Base-by-base conservation (phyloP, 2,888 invertebrate genomes). In the Cylloceria caligata region DNA sequence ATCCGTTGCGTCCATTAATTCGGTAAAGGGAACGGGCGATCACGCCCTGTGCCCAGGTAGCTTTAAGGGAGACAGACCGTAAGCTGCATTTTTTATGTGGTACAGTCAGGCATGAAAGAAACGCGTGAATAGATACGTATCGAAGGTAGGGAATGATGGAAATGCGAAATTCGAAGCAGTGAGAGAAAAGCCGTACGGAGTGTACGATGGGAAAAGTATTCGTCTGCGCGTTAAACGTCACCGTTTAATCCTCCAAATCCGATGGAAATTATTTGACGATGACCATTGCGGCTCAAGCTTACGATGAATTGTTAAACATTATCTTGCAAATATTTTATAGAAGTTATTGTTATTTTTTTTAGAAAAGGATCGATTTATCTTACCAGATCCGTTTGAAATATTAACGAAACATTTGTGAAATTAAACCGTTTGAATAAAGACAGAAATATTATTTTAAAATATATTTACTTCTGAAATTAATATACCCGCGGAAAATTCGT, bases 191-290 rank as follows among this genome's bases (percentile, higher is more conserved):
- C n/a, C 4, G 5, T 16, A 30, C 4, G 16, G 7, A 16, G 7
- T n/a, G n/a, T 30, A 57, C 16, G 13, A 30, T 16, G 5, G 30
- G 57, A 55, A 1, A 27, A 0, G n/a, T n/a, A 27, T 57, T 16
- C 16, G 34, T 57, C 27, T 34, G 34, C 16, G 30, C n/a, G 57
- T 57, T n/a, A 57, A 57, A 57, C 57, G 34, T 16, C 34, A 16
- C 34, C 34, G 9, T 30, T 57, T 57, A 7, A 57, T 57, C 34
- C 57, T n/a, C 3, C 34, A 34, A 49, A 57, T 57, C 57, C 57
- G 57, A 34, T 34, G 16, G 16, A 34, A 30, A 7, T 16, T 16
- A 34, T 57, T 57, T 34, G 1, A 57, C 34, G 27, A 34, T 34
- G 21, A 5, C 16, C 34, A 34, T n/a, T 27, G 13, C 0, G n/a